phyloP scores from a whole-genome alignment of 2,888 invertebrate genomes.

The Junonia oenone region DNA sequence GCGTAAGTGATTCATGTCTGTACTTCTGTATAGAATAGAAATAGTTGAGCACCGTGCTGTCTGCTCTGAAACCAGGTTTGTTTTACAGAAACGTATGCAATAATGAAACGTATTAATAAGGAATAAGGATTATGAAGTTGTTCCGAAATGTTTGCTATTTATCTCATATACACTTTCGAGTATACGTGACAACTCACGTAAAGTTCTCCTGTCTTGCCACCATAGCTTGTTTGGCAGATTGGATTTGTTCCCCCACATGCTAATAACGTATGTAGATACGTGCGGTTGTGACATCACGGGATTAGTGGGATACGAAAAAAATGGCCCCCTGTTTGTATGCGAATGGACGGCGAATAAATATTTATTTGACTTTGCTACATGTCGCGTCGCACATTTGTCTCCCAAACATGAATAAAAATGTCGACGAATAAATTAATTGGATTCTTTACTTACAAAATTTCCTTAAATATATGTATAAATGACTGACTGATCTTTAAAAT shows the following conservation, averaged over 20 bases:
- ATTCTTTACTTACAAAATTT: background rate
- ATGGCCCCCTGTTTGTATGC: constrained; percentile 26
- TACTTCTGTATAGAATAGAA: constrained; percentile 49
- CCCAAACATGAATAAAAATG: background rate
- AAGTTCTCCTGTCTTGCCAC: constrained; percentile 65
- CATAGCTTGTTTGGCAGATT: constrained; percentile 64
- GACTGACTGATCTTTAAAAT: too few relatives aligned
- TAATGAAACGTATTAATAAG: constrained; percentile 29
- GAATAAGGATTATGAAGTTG: constrained; percentile 29
- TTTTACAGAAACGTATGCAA: constrained; percentile 22
- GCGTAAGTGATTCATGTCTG: constrained; percentile 54
- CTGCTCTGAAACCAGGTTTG: constrained; percentile 36
- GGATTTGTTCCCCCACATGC: constrained; percentile 70
- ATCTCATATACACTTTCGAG: constrained; percentile 39
- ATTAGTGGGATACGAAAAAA: constrained; percentile 46
- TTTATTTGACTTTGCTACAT: constrained; percentile 12
- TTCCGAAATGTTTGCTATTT: constrained; percentile 32
- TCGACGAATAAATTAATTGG: background rate
- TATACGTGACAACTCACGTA: constrained; percentile 59
- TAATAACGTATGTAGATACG: constrained; percentile 52
- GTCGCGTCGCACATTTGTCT: constrained; percentile 6
- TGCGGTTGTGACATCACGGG: constrained; percentile 44
- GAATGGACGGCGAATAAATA: constrained; percentile 24
- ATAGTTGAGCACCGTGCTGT: constrained; percentile 43
- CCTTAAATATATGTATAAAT: too few relatives aligned